Percentiles rank a stretch among this genome's conserved stretches.
phyloP scores from a whole-genome alignment of 2,113 vertebrate species.

The Spilogale gracilis region DNA sequence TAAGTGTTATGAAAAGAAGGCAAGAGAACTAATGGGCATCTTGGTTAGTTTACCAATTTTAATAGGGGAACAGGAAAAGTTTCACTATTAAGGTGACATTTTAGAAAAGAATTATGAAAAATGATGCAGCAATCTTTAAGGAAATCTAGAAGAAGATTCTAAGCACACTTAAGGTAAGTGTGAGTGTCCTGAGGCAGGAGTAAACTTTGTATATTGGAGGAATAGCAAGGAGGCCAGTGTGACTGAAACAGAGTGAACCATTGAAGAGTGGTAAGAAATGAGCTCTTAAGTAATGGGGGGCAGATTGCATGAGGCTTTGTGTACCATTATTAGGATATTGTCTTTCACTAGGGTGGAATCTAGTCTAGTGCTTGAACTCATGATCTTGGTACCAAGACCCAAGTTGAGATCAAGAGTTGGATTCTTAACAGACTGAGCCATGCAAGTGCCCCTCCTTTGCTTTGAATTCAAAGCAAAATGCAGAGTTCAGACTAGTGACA shows the following conservation, averaged over 20 bases:
- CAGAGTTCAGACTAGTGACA: neutral
- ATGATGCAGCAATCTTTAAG: neutral
- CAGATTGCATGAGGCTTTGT: neutral
- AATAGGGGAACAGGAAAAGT: neutral
- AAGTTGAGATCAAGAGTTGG: neutral
- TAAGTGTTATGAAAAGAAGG: neutral
- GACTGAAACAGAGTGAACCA: neutral
- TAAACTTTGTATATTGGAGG: neutral
- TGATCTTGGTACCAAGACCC: neutral
- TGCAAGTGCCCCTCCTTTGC: neutral
- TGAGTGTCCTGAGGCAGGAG: neutral
- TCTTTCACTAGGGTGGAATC: neutral
- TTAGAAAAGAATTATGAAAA: neutral
- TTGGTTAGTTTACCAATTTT: neutral
- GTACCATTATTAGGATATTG: neutral
- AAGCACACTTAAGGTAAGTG: neutral
- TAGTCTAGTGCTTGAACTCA: neutral
- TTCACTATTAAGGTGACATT: neutral
- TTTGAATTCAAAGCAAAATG: neutral
- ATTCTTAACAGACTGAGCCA: neutral
- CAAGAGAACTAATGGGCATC: neutral
- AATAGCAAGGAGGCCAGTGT: neutral
- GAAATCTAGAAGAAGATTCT: neutral
- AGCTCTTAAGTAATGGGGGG: neutral
- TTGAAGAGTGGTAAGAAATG: neutral